Base-by-base conservation (phyloP, 2,888 invertebrate species). In the Drosophila mercatorum region DNA sequence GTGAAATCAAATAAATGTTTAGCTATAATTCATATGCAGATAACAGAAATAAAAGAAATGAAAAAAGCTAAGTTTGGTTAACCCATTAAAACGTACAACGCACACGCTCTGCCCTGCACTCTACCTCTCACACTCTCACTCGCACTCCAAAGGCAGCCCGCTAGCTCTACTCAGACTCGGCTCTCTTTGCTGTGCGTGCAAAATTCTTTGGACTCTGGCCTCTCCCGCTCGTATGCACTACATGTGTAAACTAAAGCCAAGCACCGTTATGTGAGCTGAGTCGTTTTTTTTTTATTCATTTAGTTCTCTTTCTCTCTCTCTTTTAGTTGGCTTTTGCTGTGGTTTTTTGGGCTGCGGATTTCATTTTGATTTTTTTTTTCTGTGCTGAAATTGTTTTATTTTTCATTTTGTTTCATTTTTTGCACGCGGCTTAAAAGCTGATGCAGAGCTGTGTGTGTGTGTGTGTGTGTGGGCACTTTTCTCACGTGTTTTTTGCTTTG, bases 341-440 rank as follows among this genome's bases (percentile, higher is more conserved):
- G 89, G 86, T 77, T 86, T 72, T 83, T 63, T 80, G 12, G 31
- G 75, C 72, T 81, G 75, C 88, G 88, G 90, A 86, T 90, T 86
- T 86, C 78, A 89, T 86, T 86, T 80, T 2, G 17, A 3, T 55
- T 64, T 51, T 62, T 36, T n/a, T 49, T 49, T 61, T 22, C 2
- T 22, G 22, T 22, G 49, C 49, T 60, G 59, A 86, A 90, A 90
- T 90, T 83, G 87, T 87, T 87, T 87, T 90, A 82, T 73, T 76
- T 80, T 70, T 28, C 17, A 51, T 51, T 51, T 51, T 51, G 34
- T 51, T 51, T 34, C 1, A n/a, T n/a, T 49, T 34, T 8, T 38
- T 41, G 52, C 41, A 46, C 52, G 52, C 34, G 41, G 26, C 59
- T 66, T 62, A 71, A 87, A 84, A 83, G 73, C 76, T 78, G 66